Percentiles rank a stretch among this genome's conserved stretches.
Evolutionary conservation across 2,888 invertebrate species (phyloP).

Genomic region (Unio pictorum): DNA sequence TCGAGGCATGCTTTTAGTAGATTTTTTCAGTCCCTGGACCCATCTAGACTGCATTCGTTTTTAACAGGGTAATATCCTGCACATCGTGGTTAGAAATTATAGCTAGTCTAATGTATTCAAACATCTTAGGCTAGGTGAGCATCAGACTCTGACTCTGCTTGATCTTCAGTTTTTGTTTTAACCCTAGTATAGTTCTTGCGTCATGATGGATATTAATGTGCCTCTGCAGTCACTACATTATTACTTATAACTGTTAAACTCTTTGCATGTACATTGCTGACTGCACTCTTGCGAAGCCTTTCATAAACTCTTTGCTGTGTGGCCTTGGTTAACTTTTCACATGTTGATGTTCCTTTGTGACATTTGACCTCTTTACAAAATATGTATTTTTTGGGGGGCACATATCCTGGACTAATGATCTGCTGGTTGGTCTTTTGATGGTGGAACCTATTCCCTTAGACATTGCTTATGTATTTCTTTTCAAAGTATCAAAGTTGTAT

Average conservation of each 20-base stretch:
- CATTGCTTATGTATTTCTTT: neutral
- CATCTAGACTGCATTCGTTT: too few species aligned
- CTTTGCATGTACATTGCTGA: neutral
- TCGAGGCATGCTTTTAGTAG: too few species aligned
- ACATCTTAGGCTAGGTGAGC: too few species aligned
- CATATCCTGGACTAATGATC: neutral
- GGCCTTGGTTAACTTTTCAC: slow-evolving; percentile 2
- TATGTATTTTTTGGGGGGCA: neutral
- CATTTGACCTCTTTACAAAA: slow-evolving; percentile 1
- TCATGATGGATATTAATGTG: neutral
- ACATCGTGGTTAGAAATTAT: too few species aligned
- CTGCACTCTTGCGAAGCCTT: slow-evolving; percentile 1
- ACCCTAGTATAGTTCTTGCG: too few species aligned
- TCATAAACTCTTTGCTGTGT: slow-evolving; percentile 2
- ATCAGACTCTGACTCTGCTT: too few species aligned
- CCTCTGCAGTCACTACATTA: neutral
- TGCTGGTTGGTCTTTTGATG: neutral
- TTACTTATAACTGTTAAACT: neutral
- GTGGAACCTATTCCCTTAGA: too few species aligned
- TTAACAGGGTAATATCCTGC: too few species aligned
- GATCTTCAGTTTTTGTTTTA: too few species aligned
- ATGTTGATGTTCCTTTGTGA: neutral
- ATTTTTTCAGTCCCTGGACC: too few species aligned
- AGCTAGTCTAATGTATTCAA: too few species aligned
- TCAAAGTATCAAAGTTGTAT: neutral